Percentiles rank a stretch among this genome's conserved stretches.
These are phyloP conservation scores for Coelopa frigida DNA, from an alignment of 1,140 invertebrate genomes.

Conservation along the genomic window DNA sequence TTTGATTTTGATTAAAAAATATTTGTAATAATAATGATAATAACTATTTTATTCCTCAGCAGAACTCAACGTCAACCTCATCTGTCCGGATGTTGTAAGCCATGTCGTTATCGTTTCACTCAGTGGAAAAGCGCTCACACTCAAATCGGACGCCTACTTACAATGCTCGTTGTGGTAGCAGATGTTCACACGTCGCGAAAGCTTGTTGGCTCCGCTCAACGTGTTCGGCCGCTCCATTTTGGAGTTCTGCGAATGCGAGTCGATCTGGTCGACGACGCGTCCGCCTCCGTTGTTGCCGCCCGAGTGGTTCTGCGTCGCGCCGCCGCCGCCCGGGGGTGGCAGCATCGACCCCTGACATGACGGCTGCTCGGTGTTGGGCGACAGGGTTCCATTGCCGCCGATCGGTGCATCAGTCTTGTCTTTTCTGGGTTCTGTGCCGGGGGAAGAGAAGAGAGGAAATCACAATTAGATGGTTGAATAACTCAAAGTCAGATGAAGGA, in stretches of 20 bases:
- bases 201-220: constrained; percentile 62
- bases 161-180: constrained; percentile 68
- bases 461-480: neutral
- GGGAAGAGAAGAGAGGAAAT: constrained; percentile 24
- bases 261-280: constrained; percentile 20
- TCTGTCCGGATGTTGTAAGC: no score
- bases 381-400: constrained; percentile 55
- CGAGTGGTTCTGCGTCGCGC: constrained; percentile 9
- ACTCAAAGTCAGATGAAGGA: no score
- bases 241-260: constrained; percentile 36
- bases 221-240: constrained; percentile 67
- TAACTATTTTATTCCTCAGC: no score
- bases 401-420: constrained; percentile 76
- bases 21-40: no score
- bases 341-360: constrained; percentile 46
- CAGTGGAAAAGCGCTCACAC: no score
- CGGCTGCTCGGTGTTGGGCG: constrained; percentile 52
- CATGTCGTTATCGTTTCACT: no score
- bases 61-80: no score
- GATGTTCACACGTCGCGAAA: constrained; percentile 56
- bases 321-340: constrained; percentile 42
- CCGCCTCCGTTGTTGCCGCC: constrained; percentile 35
- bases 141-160: no score
- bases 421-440: constrained; percentile 76
- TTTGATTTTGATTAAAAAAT: no score